Evolutionary conservation across 2,888 invertebrate genomes (phyloP), one percentile per base, ranked within the genome.

Genomic region (Julus scanicus): DNA sequence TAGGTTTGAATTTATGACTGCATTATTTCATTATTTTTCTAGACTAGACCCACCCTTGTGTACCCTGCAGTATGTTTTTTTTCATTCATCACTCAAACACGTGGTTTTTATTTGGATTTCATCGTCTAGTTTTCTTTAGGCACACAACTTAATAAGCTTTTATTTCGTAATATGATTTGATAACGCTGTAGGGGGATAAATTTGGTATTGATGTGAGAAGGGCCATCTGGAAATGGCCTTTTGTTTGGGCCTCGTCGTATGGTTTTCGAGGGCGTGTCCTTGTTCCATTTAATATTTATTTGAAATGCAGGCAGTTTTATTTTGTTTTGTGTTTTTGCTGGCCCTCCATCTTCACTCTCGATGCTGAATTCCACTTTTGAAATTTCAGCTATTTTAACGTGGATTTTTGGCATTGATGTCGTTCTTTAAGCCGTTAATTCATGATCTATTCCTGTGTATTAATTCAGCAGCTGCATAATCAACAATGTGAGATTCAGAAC

Each of bases 91-190:
- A 9, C 11, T 49, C 13, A 11, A 71, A 71, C 71, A 71, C 71
- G 71, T 71, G 71, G 71, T 71, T 71, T 71, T 71, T 71, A 71
- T 71, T 71, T 71, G 71, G n/a, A 71, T 71, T 29, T 71, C n/a
- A 11, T 11, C 71, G n/a, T 71, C 71, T 71, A 8, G 29, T 71
- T 29, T 71, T 71, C 71, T 29, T 11, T 71, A 9, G 71, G 71
- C 71, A 71, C 29, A 71, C 71, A 29, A 29, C 29, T 71, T 71
- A 71, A 71, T 71, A 71, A 71, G 11, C 11, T 29, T 71, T 71
- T 71, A 71, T 71, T 17, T 17, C 29, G 71, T 71, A 29, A 71
- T 71, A 9, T 29, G 71, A 71, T 71, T 71, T 71, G 71, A 71
- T 71, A 11, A 29, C 71, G 8, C 29, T 71, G 71, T 11, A 71